A percentile compares a stretch with the other conserved stretches of the same genome.
phyloP scores from a whole-genome alignment of 2,113 vertebrate genomes.

The Strix aluco region DNA sequence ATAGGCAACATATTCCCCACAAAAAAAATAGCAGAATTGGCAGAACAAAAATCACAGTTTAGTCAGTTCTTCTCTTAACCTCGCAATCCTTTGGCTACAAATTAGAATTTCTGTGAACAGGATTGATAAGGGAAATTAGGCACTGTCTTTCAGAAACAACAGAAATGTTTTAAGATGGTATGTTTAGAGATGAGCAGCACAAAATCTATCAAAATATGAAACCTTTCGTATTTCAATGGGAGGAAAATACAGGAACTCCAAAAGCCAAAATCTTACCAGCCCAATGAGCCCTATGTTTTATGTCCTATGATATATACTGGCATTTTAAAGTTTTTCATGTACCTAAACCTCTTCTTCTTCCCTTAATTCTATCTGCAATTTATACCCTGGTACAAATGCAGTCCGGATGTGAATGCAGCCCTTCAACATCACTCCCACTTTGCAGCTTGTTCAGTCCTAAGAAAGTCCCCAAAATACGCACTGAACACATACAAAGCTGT shows the following conservation, averaged over 20 bases:
- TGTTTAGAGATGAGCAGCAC: slow-evolving; percentile 43
- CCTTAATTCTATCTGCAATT: not conserved
- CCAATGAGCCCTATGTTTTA: not conserved
- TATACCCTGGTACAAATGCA: not conserved
- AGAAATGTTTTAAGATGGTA: slow-evolving; percentile 14
- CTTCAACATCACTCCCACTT: not conserved
- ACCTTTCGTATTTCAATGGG: not conserved
- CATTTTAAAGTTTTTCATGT: not conserved
- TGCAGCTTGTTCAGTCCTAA: not conserved
- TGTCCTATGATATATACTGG: not conserved
- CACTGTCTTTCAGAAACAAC: slow-evolving; percentile 39
- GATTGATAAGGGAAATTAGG: slow-evolving; percentile 62
- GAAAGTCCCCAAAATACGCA: not conserved
- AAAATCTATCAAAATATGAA: slow-evolving; percentile 42
- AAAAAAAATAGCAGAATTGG: slow-evolving; percentile 45
- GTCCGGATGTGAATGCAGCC: not conserved
- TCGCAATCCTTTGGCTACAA: slow-evolving; percentile 62
- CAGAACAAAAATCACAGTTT: slow-evolving; percentile 70
- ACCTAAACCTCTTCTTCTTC: not conserved
- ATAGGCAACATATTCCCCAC: slow-evolving; percentile 49
- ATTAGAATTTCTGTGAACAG: slow-evolving; percentile 61
- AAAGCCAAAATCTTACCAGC: not conserved
- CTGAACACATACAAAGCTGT: not conserved
- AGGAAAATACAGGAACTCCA: not conserved
- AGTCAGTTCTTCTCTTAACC: slow-evolving; percentile 69